phyloP scores from a whole-genome alignment of 2,888 invertebrate species.

The Urechis unicinctus region DNA sequence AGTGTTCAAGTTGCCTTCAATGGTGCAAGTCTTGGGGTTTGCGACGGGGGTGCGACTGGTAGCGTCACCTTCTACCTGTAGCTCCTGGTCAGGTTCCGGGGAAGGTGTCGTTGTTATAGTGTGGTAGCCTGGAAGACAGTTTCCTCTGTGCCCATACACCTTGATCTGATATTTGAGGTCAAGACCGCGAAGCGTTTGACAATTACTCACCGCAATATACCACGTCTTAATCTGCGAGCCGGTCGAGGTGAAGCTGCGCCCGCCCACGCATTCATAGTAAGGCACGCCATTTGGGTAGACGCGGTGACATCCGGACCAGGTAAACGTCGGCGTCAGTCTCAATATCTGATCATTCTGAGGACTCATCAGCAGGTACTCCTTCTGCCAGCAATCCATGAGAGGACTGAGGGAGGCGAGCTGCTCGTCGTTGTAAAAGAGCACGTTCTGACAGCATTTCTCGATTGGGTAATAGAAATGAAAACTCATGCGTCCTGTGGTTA shows the following conservation, averaged over 20 bases:
- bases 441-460: conserved; percentile 21
- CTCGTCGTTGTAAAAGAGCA: conserved; percentile 21
- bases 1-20: conserved; percentile 18
- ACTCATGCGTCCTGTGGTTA: conserved; percentile 15
- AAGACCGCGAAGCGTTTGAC: conserved; percentile 16
- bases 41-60: neutral
- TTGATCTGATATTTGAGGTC: conserved; percentile 19
- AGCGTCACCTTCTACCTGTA: neutral
- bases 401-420: conserved; percentile 15
- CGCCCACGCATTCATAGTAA: conserved; percentile 18
- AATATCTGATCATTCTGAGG: conserved; percentile 20
- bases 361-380: conserved; percentile 16
- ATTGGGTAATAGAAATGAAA: conserved; percentile 20
- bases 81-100: neutral
- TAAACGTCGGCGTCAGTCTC: conserved; percentile 19
- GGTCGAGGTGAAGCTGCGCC: conserved; percentile 17
- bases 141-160: conserved; percentile 19
- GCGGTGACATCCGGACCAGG: conserved; percentile 23
- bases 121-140: conserved; percentile 10
- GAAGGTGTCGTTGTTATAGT: neutral
- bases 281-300: conserved; percentile 11
- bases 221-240: conserved; percentile 15
- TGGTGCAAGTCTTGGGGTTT: conserved; percentile 11
- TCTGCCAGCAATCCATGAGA: conserved; percentile 22
- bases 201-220: conserved; percentile 21